Conservation (phyloP, 2,113 vertebrate species). For the Myiopsitta monachus region DNA sequence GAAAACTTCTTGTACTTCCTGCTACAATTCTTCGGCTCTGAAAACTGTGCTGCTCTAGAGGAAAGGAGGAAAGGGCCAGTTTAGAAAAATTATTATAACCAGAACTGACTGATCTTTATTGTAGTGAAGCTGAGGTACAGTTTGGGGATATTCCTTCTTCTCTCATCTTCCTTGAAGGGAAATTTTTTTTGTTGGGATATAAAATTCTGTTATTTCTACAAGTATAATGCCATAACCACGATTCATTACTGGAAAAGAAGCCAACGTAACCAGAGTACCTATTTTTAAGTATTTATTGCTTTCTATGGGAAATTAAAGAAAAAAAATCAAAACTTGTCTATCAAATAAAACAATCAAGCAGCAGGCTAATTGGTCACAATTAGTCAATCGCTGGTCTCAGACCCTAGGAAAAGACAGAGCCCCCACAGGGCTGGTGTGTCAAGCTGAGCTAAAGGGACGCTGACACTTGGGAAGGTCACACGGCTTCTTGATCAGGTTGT, state of each 20-base stretch:
- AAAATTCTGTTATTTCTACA: not conserved
- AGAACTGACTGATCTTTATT: not conserved
- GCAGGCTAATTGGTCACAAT: not conserved
- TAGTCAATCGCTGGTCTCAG: not conserved
- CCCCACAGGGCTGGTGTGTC: not conserved
- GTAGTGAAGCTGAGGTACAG: not conserved
- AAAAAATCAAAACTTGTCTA: not conserved
- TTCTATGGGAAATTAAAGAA: not conserved
- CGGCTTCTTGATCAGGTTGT: not conserved
- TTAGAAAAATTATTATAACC: not conserved
- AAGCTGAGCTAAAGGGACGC: not conserved
- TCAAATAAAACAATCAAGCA: not conserved
- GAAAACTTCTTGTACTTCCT: not conserved
- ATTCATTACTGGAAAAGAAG: not conserved
- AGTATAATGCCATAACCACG: not conserved
- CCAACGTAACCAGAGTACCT: rapidly evolving
- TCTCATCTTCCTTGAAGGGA: not conserved
- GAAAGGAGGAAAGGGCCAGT: not conserved
- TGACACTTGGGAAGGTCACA: not conserved
- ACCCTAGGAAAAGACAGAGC: not conserved
- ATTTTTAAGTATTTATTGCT: not conserved
- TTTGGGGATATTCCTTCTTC: not conserved
- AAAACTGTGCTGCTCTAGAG: not conserved
- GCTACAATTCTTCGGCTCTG: not conserved
- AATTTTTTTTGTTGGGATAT: not conserved